Percentiles rank a stretch among this genome's conserved stretches.
phyloP scores from a whole-genome alignment of 2,113 vertebrate species.

The Leptocoma aspasia region DNA sequence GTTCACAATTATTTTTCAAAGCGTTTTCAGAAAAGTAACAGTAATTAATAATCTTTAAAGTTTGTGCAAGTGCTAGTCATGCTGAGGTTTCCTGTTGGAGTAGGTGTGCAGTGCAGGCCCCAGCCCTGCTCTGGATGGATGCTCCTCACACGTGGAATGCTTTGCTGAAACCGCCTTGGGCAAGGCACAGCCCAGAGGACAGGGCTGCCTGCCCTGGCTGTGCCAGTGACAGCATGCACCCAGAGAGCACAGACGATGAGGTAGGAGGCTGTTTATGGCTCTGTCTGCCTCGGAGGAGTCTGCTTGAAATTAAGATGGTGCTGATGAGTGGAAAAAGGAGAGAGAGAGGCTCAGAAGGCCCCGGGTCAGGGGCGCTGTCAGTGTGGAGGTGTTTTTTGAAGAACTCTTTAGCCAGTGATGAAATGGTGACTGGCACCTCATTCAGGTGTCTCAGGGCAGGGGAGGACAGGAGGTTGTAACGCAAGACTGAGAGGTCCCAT shows the following conservation, averaged over 20 bases:
- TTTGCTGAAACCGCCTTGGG: background rate
- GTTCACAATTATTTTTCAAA: background rate
- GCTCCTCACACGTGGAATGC: background rate
- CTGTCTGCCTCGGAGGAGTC: background rate
- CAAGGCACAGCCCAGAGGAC: background rate
- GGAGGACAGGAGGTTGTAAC: background rate
- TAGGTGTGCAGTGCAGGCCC: background rate
- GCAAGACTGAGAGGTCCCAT: background rate
- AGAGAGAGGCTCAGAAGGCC: background rate
- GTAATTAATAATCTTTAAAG: background rate
- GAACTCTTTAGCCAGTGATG: background rate
- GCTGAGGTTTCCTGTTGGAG: background rate
- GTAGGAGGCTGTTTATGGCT: background rate
- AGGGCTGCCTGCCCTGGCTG: background rate
- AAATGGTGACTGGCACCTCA: background rate
- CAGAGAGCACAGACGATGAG: background rate
- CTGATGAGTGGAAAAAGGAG: background rate
- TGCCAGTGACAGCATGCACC: background rate
- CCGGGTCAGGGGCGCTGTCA: background rate
- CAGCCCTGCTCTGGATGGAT: rapidly evolving
- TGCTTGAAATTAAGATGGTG: constrained; percentile 6
- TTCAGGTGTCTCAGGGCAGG: background rate
- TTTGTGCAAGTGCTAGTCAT: background rate
- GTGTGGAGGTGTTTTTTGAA: rapidly evolving
- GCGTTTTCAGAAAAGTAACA: background rate